Conservation (phyloP, 2,888 invertebrate species). For the Antheraea yamamai region DNA sequence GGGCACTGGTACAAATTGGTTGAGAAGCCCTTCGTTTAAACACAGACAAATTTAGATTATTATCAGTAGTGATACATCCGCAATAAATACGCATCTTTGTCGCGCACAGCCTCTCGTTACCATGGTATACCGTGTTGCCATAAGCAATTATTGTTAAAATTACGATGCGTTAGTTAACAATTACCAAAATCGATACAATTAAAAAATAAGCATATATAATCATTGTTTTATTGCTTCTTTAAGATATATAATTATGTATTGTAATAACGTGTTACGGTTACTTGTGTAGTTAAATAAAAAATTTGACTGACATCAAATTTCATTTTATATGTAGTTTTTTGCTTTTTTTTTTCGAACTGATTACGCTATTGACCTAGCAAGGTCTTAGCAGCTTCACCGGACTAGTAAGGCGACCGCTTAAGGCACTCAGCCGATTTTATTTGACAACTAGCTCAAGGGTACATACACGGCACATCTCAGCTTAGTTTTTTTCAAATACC, state of each 20-base stretch:
- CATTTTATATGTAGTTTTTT: constrained; percentile 20
- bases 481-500: not conserved
- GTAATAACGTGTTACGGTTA: constrained; percentile 30
- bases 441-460: too few relatives aligned
- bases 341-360: too few relatives aligned
- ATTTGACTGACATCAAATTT: constrained; percentile 34
- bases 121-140: constrained; percentile 55
- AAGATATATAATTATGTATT: constrained; percentile 25
- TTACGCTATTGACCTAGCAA: too few relatives aligned
- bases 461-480: too few relatives aligned
- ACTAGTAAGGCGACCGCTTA: too few relatives aligned
- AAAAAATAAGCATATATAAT: constrained; percentile 69
- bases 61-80: constrained; percentile 66
- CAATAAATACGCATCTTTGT: constrained; percentile 57
- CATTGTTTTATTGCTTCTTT: constrained; percentile 59
- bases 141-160: constrained; percentile 38
- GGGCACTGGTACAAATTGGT: constrained; percentile 98
- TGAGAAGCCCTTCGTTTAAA: constrained; percentile 88
- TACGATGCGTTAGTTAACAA: constrained; percentile 53
- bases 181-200: constrained; percentile 38
- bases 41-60: constrained; percentile 60
- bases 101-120: constrained; percentile 47
- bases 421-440: too few relatives aligned
- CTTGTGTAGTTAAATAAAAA: constrained; percentile 43
- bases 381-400: too few relatives aligned